Evolutionary conservation across 2,113 vertebrate species (phyloP).

Genomic region (Heliornis fulica): DNA sequence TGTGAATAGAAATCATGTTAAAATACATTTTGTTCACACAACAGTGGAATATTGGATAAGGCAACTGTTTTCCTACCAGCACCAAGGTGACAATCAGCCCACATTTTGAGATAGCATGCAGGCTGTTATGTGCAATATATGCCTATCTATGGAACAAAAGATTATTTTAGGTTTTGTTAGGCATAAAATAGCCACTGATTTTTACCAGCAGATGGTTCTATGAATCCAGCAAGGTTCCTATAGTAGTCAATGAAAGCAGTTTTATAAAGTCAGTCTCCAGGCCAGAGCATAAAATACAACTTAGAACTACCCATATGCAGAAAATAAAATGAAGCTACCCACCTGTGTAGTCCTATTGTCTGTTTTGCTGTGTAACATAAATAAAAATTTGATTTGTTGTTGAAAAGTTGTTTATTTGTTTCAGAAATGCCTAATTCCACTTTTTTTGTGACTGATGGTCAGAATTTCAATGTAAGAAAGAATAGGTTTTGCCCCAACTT

Average conservation of each 20-base stretch:
- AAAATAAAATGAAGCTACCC: not conserved
- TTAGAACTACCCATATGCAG: not conserved
- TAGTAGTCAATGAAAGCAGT: constrained; percentile 7
- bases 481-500: not conserved
- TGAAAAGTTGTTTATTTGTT: not conserved
- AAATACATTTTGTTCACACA: constrained; percentile 28
- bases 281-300: not conserved
- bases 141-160: constrained; percentile 37
- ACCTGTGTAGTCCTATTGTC: not conserved
- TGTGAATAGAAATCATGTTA: constrained; percentile 8
- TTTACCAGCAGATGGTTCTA: constrained; percentile 3
- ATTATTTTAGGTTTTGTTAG: constrained; percentile 41
- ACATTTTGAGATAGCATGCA: not conserved
- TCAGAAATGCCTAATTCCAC: not conserved
- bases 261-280: not conserved
- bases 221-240: constrained; percentile 21
- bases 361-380: constrained; percentile 1
- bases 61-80: constrained; percentile 36
- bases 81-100: constrained; percentile 25
- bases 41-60: constrained; percentile 16
- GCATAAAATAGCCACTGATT: constrained; percentile 27
- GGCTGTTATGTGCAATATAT: not conserved
- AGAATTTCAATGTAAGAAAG: not conserved
- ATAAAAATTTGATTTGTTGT: not conserved
- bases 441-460: constrained; percentile 34